Percentiles rank a stretch among this genome's conserved stretches.
Conservation (phyloP, 1,140 invertebrate species). For the Bombus fervidus region DNA sequence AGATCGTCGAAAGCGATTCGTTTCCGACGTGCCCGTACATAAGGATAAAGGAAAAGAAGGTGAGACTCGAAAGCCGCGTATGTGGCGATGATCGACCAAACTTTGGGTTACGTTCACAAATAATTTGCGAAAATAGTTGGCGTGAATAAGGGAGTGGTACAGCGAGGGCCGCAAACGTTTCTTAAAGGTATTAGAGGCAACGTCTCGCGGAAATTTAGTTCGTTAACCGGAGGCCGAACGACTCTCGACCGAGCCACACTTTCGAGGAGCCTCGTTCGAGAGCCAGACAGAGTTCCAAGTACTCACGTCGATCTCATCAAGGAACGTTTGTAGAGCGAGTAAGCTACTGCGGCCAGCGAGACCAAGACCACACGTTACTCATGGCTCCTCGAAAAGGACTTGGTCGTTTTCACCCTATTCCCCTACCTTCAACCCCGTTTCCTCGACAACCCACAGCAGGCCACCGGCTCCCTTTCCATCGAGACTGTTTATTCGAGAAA, state of each 20-base stretch:
- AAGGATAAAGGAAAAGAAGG: neutral
- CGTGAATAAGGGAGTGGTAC: neutral
- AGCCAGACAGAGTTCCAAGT: conserved; percentile 5
- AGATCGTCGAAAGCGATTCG: conserved; percentile 3
- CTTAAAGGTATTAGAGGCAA: conserved; percentile 28
- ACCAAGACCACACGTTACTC: conserved; percentile 58
- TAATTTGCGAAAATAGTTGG: conserved; percentile 19
- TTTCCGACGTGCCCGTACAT: neutral
- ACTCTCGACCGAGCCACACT: conserved; percentile 28
- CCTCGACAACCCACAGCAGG: neutral
- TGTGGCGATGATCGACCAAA: neutral
- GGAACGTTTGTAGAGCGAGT: conserved; percentile 60
- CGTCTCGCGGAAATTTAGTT: conserved; percentile 51
- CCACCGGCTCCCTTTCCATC: conserved; percentile 12
- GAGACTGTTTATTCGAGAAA: conserved; percentile 70
- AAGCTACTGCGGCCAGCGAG: conserved; percentile 55
- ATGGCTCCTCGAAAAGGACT: conserved; percentile 60
- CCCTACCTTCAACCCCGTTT: neutral
- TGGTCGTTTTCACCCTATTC: conserved; percentile 42
- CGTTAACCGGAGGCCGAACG: conserved; percentile 46
- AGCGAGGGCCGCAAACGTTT: neutral
- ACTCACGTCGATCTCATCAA: conserved; percentile 58
- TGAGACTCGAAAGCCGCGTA: no score
- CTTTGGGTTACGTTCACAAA: neutral
- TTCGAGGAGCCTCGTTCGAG: conserved; percentile 24